Base-by-base conservation (phyloP, 2,888 invertebrate species). In the Corbicula japonica region DNA sequence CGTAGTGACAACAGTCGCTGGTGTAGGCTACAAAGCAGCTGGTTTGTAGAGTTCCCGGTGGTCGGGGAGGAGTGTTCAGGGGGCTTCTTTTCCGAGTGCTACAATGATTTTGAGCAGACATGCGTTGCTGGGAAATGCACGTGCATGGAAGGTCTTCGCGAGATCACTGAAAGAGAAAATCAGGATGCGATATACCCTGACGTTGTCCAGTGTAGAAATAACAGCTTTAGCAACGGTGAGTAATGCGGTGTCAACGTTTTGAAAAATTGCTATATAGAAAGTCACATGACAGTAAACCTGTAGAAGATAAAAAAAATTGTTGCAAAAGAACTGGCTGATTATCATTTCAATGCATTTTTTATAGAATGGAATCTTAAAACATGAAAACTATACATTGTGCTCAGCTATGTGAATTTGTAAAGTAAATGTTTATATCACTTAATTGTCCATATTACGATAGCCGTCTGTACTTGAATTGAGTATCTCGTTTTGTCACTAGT, bases 11-110 rank as follows among this genome's bases (percentile, higher is more conserved):
- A 76, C 21, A 80, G 82, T 3, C 72, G 72, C 26, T 80, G 83
- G 73, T 87, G 87, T 69, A 76, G 81, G 44, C 76, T 81, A 23
- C 54, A 76, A 38, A 63, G 68, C 0, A 78, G 76, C 12, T 85
- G 85, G 84, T 83, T 85, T 46, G 68, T 87, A 5, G 74, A 73
- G 6, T 87, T 87, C 28, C 85, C 87, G 2, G 70, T 87, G 6
- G 65, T 83, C 6, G 81, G 80, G 4, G 85, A 85, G 26, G 60
- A 71, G 12, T 87, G 87, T 34, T 72, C 60, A 2, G 71, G 69
- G 5, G 63, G 70, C 0, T 84, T 87, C 52, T 80, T 83, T 50
- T 72, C 82, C 4, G 73, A 78, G 10, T 87, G 87, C 48, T 85
- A 85, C 46, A 81, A 80, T 66, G 70, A 73, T 35, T 78, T 75